Evolutionary conservation across 2,113 vertebrate species (phyloP).

Genomic region (Sphaerodactylus townsendi): DNA sequence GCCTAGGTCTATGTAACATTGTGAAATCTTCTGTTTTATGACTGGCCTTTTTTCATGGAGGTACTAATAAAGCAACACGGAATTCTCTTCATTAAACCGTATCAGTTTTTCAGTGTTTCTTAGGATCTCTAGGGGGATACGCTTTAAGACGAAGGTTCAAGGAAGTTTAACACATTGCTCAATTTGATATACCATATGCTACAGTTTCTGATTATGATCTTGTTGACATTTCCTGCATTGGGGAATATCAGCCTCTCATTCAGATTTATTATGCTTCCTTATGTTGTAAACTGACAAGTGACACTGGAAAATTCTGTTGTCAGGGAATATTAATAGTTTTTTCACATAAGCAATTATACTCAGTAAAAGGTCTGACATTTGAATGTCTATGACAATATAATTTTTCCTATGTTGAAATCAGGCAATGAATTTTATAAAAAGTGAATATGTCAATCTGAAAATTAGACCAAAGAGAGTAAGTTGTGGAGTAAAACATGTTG

Average conservation of each 20-base stretch:
- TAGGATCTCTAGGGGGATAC: not conserved
- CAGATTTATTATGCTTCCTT: constrained; percentile 55
- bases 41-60: not conserved
- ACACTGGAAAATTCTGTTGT: constrained; percentile 59
- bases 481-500: not conserved
- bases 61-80: not conserved
- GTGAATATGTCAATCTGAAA: constrained; percentile 20
- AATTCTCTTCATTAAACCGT: not conserved
- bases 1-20: not conserved
- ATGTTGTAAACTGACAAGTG: constrained; percentile 61
- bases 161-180: constrained; percentile 45
- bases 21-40: not conserved
- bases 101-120: not conserved
- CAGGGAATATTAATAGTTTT: constrained; percentile 57
- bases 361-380: constrained; percentile 16
- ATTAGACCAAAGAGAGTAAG: not conserved
- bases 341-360: constrained; percentile 37
- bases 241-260: constrained; percentile 53
- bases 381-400: not conserved
- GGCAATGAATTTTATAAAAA: not conserved
- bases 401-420: constrained; percentile 19
- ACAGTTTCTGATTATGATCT: constrained; percentile 53
- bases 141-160: constrained; percentile 47
- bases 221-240: constrained; percentile 62
- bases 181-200: constrained; percentile 58